Conservation (phyloP, 1,140 invertebrate species). For the Lepidostoma basale region DNA sequence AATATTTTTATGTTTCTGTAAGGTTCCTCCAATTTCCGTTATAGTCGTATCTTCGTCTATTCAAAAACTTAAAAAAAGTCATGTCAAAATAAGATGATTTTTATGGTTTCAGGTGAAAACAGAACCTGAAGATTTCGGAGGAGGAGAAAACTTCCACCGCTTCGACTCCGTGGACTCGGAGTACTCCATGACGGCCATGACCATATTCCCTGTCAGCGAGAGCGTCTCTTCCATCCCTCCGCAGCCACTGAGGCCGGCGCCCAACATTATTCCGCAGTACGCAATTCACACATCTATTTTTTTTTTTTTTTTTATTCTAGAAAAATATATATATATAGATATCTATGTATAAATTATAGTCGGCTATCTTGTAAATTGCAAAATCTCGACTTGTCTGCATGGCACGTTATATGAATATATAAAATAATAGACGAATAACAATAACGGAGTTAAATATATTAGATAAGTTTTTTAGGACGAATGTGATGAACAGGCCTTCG, state of each 20-base stretch:
- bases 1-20: not conserved
- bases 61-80: not conserved
- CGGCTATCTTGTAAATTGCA: too few relatives aligned
- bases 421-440: too few relatives aligned
- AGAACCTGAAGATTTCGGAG: conserved; percentile 37
- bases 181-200: conserved; percentile 43
- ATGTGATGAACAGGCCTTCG: too few relatives aligned
- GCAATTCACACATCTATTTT: too few relatives aligned
- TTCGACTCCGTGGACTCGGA: conserved; percentile 38
- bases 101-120: conserved; percentile 40
- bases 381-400: too few relatives aligned
- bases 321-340: too few relatives aligned
- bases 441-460: too few relatives aligned
- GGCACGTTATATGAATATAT: too few relatives aligned
- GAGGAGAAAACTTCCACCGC: conserved; percentile 39
- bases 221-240: conserved; percentile 54
- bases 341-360: too few relatives aligned
- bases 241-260: conserved; percentile 63
- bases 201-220: conserved; percentile 37
- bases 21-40: not conserved
- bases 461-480: too few relatives aligned
- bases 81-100: not conserved
- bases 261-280: conserved; percentile 51
- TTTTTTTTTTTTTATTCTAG: too few relatives aligned
- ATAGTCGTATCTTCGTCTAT: not conserved